These are phyloP conservation scores for Globodera ellingtonae DNA, from an alignment of 1,140 invertebrate genomes.

Conservation along the genomic window DNA sequence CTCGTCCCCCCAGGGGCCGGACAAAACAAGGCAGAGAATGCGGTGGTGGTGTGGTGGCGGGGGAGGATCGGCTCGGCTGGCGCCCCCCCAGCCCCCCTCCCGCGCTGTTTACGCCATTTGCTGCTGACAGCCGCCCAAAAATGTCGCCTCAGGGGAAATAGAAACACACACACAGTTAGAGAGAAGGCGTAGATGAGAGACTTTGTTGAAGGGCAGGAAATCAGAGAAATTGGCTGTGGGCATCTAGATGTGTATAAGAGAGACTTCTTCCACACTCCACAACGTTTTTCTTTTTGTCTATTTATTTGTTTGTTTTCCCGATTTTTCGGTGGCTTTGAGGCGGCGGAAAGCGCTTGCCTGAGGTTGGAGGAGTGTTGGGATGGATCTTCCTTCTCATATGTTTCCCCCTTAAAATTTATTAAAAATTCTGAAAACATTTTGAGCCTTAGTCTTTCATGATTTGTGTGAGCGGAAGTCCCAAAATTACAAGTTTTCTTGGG, in stretches of 20 bases:
- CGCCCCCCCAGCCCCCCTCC: too few species aligned
- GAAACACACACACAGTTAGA: not conserved
- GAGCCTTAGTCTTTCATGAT: too few species aligned
- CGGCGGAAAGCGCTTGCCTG: too few species aligned
- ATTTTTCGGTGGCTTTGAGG: not conserved
- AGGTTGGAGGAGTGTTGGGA: not conserved
- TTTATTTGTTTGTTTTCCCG: too few species aligned
- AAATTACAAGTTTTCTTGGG: too few species aligned
- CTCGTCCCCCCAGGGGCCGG: not conserved
- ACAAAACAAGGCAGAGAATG: not conserved
- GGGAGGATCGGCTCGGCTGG: too few species aligned
- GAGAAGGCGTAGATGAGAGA: not conserved
- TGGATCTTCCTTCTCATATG: not conserved
- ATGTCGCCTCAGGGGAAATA: not conserved
- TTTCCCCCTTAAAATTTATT: not conserved
- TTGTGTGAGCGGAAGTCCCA: too few species aligned
- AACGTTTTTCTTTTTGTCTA: too few species aligned
- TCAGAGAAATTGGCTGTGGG: not conserved
- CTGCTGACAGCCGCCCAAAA: conserved; percentile 1
- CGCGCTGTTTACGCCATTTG: not conserved
- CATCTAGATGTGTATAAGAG: too few species aligned
- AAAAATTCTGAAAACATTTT: too few species aligned
- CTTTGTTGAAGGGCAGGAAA: not conserved
- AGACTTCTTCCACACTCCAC: too few species aligned
- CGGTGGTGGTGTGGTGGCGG: too few species aligned